Conservation (phyloP, 1,140 invertebrate genomes). For the Drosophila willistoni region DNA sequence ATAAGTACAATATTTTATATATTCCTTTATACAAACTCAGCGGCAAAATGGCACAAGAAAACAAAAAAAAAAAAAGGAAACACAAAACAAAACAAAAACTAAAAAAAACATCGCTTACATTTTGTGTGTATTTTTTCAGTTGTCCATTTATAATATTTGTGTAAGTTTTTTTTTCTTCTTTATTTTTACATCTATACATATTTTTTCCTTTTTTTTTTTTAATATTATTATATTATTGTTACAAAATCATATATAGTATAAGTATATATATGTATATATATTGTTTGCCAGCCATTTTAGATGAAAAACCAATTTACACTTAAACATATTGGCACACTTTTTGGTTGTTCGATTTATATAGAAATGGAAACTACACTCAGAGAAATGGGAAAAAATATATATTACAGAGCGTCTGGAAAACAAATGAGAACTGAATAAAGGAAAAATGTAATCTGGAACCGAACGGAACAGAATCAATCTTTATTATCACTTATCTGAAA, state of each 20-base stretch:
- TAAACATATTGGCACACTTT: conserved; percentile 73
- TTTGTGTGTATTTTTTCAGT: conserved; percentile 14
- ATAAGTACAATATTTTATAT: conserved; percentile 19
- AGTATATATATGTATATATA: conserved; percentile 25
- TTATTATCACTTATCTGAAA: too few relatives aligned
- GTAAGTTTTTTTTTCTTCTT: conserved; percentile 29
- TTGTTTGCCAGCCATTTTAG: conserved; percentile 42
- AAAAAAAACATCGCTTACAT: conserved; percentile 10
- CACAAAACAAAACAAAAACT: neutral
- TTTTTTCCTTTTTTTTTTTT: conserved; percentile 39
- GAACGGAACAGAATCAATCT: too few relatives aligned
- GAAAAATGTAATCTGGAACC: too few relatives aligned
- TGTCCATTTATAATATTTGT: conserved; percentile 21
- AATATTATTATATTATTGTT: conserved; percentile 27
- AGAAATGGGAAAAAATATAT: neutral
- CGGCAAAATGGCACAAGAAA: conserved; percentile 42
- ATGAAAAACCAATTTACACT: conserved; percentile 58
- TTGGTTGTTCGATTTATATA: conserved; percentile 32
- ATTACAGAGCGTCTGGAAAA: neutral
- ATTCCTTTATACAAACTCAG: conserved; percentile 69
- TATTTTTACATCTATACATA: conserved; percentile 72
- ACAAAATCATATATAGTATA: conserved; percentile 22
- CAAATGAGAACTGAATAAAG: neutral
- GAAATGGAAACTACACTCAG: conserved; percentile 1
- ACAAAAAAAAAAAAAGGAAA: neutral